These are phyloP conservation scores for Meganola albula DNA, from an alignment of 2,888 invertebrate species.

Conservation along the genomic window DNA sequence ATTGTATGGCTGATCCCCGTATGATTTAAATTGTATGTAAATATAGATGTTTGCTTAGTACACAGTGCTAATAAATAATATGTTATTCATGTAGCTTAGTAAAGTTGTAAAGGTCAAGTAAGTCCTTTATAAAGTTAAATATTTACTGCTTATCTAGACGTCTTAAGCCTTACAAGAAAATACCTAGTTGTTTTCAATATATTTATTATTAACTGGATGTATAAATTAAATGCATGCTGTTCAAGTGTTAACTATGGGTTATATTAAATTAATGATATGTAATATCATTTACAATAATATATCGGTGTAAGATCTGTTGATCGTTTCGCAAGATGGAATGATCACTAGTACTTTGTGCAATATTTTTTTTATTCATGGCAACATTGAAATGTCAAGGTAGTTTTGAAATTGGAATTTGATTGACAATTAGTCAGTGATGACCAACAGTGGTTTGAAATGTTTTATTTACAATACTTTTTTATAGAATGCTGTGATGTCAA, in stretches of 20 bases:
- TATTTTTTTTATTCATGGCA: conserved; percentile 38
- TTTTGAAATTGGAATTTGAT: conserved; percentile 20
- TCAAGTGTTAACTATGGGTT: conserved; percentile 25
- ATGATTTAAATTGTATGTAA: conserved; percentile 35
- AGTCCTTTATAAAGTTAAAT: conserved; percentile 4
- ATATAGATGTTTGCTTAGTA: conserved; percentile 40
- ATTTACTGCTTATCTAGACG: too few species aligned
- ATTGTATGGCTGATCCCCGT: conserved; percentile 20
- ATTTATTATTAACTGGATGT: conserved; percentile 15
- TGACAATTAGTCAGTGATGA: conserved; percentile 9
- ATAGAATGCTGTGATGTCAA: conserved; percentile 49
- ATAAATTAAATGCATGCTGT: conserved; percentile 11
- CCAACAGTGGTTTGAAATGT: conserved; percentile 30
- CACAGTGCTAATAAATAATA: conserved; percentile 26
- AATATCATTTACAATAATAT: conserved; percentile 67
- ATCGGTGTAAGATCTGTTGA: conserved; percentile 46
- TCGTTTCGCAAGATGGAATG: conserved; percentile 32
- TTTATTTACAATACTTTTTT: conserved; percentile 41
- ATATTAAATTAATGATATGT: conserved; percentile 60
- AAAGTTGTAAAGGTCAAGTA: conserved; percentile 10
- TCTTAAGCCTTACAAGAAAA: too few species aligned
- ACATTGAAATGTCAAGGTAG: conserved; percentile 22
- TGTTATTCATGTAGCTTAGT: conserved; percentile 20
- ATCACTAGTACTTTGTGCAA: conserved; percentile 52
- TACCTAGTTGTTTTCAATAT: conserved; percentile 4